Percentiles rank a stretch among this genome's conserved stretches.
Conservation (phyloP, 2,797 vertebrate species). For the Serranus cabrilla region DNA sequence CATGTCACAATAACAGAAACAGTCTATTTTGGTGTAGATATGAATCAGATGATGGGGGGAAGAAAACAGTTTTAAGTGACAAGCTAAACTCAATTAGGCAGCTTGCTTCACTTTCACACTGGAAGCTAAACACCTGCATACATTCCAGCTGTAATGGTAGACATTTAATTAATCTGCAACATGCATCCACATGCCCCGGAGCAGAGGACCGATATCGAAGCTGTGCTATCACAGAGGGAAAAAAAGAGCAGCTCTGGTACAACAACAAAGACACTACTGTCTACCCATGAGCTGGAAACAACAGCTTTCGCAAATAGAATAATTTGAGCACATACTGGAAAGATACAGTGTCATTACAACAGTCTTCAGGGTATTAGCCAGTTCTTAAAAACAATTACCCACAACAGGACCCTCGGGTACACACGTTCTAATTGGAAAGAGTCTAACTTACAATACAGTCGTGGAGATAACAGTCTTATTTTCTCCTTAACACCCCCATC, state of each 20-base stretch:
- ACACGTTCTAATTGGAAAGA: conserved; percentile 64
- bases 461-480: conserved; percentile 35
- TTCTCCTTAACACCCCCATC: conserved; percentile 7
- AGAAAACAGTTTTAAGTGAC: conserved; percentile 17
- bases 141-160: conserved; percentile 30
- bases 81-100: conserved; percentile 44
- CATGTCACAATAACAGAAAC: background rate
- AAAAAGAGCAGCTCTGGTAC: background rate
- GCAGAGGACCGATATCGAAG: conserved; percentile 30
- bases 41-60: conserved; percentile 11
- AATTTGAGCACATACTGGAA: conserved; percentile 39
- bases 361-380: conserved; percentile 38
- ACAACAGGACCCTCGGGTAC: conserved; percentile 48
- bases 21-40: background rate
- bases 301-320: conserved; percentile 44
- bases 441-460: conserved; percentile 38
- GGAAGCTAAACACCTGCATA: conserved; percentile 44
- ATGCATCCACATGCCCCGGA: conserved; percentile 16
- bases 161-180: conserved; percentile 64
- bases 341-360: conserved; percentile 35
- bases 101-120: conserved; percentile 45
- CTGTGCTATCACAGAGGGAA: background rate
- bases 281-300: conserved; percentile 29
- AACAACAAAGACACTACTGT: conserved; percentile 22
- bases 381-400: conserved; percentile 71